Base-by-base conservation (phyloP, 1,140 invertebrate genomes). In the Bombyx mandarina region DNA sequence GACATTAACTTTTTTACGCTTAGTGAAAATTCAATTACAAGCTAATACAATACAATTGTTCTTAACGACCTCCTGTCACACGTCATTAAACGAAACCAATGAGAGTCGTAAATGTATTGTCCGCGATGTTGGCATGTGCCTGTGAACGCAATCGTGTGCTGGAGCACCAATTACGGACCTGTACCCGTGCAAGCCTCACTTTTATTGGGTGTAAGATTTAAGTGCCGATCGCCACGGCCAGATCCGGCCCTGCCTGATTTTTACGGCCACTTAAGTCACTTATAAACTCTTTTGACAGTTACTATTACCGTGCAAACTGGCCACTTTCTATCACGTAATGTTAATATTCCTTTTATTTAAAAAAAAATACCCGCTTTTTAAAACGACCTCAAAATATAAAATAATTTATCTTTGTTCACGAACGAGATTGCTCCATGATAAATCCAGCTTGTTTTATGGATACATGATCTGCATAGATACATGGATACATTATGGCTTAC, bases 191-290 rank as follows among this genome's bases (percentile, higher is more conserved):
- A 75, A 73, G 77, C 71, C 74, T 78, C 71, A 84, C 79, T 78
- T 86, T 86, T 86, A 86, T 86, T 86, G 82, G 82, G 78, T 84
- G 82, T 79, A 83, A 79, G 78, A 82, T 84, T 84, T 84, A 86
- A 84, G 81, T 86, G 81, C 75, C 74, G 73, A 73, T 81, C 75
- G 79, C 78, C 78, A 84, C 78, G 79, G 70, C 57, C 72, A 63
- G 66, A 58, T 67, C 73, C 60, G 67, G 69, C 56, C 66, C 69
- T 73, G 71, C 74, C 71, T 73, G 68, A 76, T 82, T 81, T 79
- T 86, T 79, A 86, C 71, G 71, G 68, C 72, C 71, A 71, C 73
- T 81, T 78, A 66, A 69, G n/a, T 49, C 22, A 18, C 48, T 49
- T 49, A 49, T 22, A 22, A 49, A 49, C n/a, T 22, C 48, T 49